Base-by-base conservation (phyloP, 2,888 invertebrate genomes). In the Alloscopus bannaensis region DNA sequence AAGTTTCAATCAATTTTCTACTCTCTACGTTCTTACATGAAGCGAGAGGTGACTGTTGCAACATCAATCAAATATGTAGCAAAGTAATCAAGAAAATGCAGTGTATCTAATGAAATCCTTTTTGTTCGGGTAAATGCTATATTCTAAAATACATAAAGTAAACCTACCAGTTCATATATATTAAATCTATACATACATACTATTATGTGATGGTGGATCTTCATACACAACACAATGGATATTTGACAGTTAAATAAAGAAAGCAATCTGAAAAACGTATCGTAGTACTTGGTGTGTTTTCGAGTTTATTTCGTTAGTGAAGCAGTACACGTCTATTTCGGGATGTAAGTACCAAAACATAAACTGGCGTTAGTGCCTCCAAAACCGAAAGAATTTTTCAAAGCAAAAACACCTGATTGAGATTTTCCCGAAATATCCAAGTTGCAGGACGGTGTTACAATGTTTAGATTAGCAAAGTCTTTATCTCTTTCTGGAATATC, bases 311-410 rank as follows among this genome's bases (percentile, higher is more conserved):
- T 50, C 45, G n/a, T 47, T n/a, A 28, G 3, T 42, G 3, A 42
- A 16, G 42, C n/a, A n/a, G n/a, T 36, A 2, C 16, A 62, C 40
- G 45, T 26, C 40, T 52, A 28, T 52, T 55, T 62, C 29, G 31
- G 28, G 11, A 29, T 57, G 11, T 79, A 91, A 83, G 90, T 88
- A 42, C 89, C 89, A 82, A 93, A 89, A 88, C 95, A 95, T 47
- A 97, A 89, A 75, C 94, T 93, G 26, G 97, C 97, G 91, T 99
- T 99, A 2, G 98, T 99, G 52, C 99, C 99, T 71, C 99, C 99
- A 91, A 99, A 99, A 3, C 99, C 99, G 91, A 99, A 99, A 0
- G 99, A 97, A 90, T 99, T 99, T 88, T 96, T 97, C 65, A 99
- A 88, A 18, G 96, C 97, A 86, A 97, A 90, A 87, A 89, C 82